These are phyloP conservation scores for Drosophila lowei DNA, from an alignment of 1,140 invertebrate species.

Conservation along the genomic window DNA sequence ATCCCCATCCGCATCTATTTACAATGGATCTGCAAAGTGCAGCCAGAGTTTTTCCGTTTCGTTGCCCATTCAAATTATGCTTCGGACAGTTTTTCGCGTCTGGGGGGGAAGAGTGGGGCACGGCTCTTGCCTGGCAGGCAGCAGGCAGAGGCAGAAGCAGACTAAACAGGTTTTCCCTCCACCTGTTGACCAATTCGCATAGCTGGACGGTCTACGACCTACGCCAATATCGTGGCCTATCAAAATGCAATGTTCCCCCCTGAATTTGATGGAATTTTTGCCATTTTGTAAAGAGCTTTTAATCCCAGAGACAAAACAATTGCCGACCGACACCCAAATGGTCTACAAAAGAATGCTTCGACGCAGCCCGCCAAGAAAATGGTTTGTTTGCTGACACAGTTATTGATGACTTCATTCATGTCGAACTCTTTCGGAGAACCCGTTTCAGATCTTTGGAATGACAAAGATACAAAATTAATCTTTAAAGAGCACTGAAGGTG, in stretches of 20 bases:
- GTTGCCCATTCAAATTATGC: slow-evolving; percentile 39
- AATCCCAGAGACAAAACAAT: slow-evolving; percentile 14
- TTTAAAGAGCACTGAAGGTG: too few species aligned
- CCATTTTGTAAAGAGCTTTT: slow-evolving; percentile 39
- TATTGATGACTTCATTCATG: slow-evolving; percentile 52
- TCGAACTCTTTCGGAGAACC: slow-evolving; percentile 31
- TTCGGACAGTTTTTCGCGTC: slow-evolving; percentile 27
- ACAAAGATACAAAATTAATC: slow-evolving; percentile 20
- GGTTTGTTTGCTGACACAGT: slow-evolving; percentile 37
- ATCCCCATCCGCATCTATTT: slow-evolving; percentile 3
- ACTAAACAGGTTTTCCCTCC: slow-evolving; percentile 62
- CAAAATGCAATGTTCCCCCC: slow-evolving; percentile 13
- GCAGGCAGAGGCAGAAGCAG: slow-evolving; percentile 41
- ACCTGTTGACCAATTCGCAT: slow-evolving; percentile 71
- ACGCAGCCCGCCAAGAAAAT: background rate
- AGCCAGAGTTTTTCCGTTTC: slow-evolving; percentile 31
- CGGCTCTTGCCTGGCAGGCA: slow-evolving; percentile 39
- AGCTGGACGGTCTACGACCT: slow-evolving; percentile 71
- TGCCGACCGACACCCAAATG: background rate
- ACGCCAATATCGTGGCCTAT: slow-evolving; percentile 49
- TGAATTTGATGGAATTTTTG: slow-evolving; percentile 25
- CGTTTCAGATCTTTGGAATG: slow-evolving; percentile 40
- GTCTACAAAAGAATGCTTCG: slow-evolving; percentile 21
- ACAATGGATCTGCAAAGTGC: slow-evolving; percentile 21
- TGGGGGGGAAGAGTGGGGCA: too few species aligned